Evolutionary conservation across 2,888 invertebrate genomes (phyloP).

Genomic region (Pegoplata infirma): DNA sequence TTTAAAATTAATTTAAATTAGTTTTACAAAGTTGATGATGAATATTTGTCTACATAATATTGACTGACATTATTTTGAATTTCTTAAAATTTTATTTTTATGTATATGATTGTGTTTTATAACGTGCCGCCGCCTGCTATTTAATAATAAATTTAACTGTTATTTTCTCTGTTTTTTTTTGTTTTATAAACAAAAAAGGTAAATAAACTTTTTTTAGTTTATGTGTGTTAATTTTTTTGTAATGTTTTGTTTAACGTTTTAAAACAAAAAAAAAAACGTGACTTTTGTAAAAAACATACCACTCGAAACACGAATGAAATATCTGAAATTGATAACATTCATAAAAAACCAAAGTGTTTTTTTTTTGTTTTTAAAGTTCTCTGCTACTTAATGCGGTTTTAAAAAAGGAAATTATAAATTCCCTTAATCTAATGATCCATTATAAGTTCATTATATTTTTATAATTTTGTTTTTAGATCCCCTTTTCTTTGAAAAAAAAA

Average conservation of each 20-base stretch:
- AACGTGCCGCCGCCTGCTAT: neutral
- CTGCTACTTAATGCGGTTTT: neutral
- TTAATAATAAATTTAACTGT: neutral
- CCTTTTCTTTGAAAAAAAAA: neutral
- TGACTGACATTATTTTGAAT: neutral
- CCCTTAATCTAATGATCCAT: conserved; percentile 60
- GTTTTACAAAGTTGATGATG: neutral
- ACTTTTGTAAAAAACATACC: neutral
- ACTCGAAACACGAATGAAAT: neutral
- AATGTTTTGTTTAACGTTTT: too few relatives aligned
- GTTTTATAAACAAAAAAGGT: neutral
- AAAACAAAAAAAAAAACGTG: neutral
- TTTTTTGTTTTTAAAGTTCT: too few relatives aligned
- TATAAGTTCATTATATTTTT: conserved; percentile 50
- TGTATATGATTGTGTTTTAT: neutral
- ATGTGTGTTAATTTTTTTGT: neutral
- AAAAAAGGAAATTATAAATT: conserved; percentile 57
- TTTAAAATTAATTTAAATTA: neutral
- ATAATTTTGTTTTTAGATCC: neutral
- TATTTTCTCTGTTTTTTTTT: neutral
- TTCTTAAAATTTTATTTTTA: neutral
- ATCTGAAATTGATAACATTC: neutral
- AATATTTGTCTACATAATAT: neutral
- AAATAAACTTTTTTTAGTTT: neutral
- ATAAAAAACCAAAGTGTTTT: too few relatives aligned